These are phyloP conservation scores for Chaetorhynchus papuensis DNA, from an alignment of 2,113 vertebrate genomes.

Conservation along the genomic window DNA sequence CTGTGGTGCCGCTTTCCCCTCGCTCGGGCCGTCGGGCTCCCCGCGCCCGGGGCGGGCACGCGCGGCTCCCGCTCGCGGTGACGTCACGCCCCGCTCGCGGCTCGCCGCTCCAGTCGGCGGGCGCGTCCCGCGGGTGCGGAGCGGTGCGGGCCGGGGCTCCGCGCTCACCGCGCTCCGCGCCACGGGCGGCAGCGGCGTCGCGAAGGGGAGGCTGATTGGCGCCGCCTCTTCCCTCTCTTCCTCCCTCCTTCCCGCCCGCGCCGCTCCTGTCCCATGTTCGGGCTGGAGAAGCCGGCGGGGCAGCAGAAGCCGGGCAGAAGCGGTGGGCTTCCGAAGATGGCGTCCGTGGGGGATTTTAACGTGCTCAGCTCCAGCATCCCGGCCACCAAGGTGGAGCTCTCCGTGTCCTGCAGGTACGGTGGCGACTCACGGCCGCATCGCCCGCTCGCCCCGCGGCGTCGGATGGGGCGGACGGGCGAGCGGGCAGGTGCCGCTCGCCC, in stretches of 20 bases:
- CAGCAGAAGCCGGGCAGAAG: constrained; percentile 59
- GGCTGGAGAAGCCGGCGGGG: constrained; percentile 45
- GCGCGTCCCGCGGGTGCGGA: background rate
- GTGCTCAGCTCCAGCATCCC: constrained; percentile 88
- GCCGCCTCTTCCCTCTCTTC: background rate
- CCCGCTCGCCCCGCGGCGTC: background rate
- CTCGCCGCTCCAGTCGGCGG: background rate
- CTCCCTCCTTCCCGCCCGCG: background rate
- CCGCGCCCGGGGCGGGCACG: background rate
- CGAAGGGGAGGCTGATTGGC: background rate
- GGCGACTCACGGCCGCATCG: background rate
- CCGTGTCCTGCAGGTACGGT: constrained; percentile 92
- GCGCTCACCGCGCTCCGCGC: background rate
- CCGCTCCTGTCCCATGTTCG: constrained; percentile 46
- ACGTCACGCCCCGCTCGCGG: background rate
- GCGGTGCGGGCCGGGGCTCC: background rate
- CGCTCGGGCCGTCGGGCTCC: background rate
- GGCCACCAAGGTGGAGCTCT: constrained; percentile 94
- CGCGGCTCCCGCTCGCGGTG: background rate
- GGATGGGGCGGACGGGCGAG: background rate
- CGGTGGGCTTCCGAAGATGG: constrained; percentile 79
- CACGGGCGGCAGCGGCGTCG: background rate
- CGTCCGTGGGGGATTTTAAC: constrained; percentile 87
- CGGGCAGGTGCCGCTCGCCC: background rate
- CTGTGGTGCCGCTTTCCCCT: background rate